Percentiles rank a stretch among this genome's conserved stretches.
Conservation (phyloP, 2,797 vertebrate genomes). For the Argentina silus region DNA sequence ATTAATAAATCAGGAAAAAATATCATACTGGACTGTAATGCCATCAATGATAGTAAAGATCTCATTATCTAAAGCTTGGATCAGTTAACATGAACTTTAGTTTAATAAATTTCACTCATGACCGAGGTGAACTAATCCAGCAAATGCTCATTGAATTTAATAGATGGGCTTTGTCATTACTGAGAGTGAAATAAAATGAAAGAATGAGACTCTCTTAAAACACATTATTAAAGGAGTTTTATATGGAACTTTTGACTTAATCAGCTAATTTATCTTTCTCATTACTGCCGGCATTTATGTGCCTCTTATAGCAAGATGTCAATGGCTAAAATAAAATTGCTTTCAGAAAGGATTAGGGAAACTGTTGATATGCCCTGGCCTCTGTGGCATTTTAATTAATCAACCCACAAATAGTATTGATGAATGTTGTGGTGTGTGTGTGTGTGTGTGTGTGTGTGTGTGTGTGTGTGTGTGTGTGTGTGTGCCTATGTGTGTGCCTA, state of each 20-base stretch:
- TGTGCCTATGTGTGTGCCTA: not conserved
- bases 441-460: conserved; percentile 22
- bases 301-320: conserved; percentile 39
- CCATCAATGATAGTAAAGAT: not conserved
- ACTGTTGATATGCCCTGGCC: conserved; percentile 45
- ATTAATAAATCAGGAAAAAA: not conserved
- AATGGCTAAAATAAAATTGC: conserved; percentile 45
- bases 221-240: conserved; percentile 39
- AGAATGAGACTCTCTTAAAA: conserved; percentile 27
- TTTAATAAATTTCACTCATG: not conserved
- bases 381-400: conserved; percentile 49
- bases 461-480: conserved; percentile 21
- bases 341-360: conserved; percentile 46
- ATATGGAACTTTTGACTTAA: conserved; percentile 45
- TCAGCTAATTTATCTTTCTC: conserved; percentile 50
- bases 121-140: not conserved
- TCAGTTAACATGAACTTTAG: not conserved
- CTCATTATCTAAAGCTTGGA: not conserved
- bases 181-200: conserved; percentile 31
- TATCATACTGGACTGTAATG: not conserved
- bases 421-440: conserved; percentile 12
- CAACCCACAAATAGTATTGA: conserved; percentile 40
- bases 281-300: conserved; percentile 44
- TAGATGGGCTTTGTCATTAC: conserved; percentile 25
- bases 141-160: conserved; percentile 9